Evolutionary conservation across 1,140 invertebrate genomes (phyloP).

Genomic region (Leptestheria dahalacensis): DNA sequence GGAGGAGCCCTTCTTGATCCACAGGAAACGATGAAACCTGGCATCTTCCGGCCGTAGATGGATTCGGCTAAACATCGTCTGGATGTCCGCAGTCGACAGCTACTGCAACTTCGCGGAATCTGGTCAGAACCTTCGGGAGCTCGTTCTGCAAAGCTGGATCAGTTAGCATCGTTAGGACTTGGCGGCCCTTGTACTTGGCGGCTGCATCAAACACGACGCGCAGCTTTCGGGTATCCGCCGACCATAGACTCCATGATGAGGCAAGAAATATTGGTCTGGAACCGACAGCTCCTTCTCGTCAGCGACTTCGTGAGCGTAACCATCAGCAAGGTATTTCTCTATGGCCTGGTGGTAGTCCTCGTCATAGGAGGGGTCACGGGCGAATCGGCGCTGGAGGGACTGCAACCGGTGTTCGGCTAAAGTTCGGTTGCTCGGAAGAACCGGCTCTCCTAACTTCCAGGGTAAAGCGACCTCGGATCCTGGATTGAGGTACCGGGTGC

Average conservation of each 20-base stretch:
- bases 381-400: not conserved
- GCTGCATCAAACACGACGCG: not conserved
- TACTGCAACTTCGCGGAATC: slow-evolving; percentile 14
- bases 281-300: not conserved
- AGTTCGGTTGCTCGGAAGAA: not conserved
- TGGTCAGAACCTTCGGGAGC: slow-evolving; percentile 3
- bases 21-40: too few relatives aligned
- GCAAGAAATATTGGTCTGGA: not conserved
- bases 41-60: too few relatives aligned
- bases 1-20: too few relatives aligned
- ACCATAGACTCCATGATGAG: not conserved
- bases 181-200: slow-evolving; percentile 2
- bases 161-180: slow-evolving; percentile 12
- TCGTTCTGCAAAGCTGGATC: slow-evolving; percentile 14
- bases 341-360: not conserved
- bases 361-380: not conserved
- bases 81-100: too few relatives aligned
- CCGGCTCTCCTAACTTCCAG: not conserved
- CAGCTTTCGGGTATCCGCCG: not conserved
- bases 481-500: not conserved
- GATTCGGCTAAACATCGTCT: too few relatives aligned
- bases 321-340: not conserved
- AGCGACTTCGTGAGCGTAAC: not conserved
- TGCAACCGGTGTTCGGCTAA: not conserved
- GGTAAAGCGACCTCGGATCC: not conserved